phyloP scores from a whole-genome alignment of 1,140 invertebrate species.

The Eubasilissa regina region DNA sequence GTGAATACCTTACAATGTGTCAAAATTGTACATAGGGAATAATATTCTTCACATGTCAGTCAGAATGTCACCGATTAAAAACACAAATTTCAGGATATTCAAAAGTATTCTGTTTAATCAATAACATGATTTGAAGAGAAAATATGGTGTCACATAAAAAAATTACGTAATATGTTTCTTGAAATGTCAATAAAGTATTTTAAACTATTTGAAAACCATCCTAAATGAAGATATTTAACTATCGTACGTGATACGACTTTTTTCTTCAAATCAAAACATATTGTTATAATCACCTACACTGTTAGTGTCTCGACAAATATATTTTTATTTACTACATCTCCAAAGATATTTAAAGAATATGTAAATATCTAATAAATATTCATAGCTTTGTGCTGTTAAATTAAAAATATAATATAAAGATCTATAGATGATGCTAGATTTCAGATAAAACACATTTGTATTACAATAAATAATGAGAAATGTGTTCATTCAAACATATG shows the following conservation, averaged over 20 bases:
- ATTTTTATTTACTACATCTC: conserved; percentile 18
- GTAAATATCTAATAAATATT: conserved; percentile 33
- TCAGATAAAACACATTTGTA: conserved; percentile 32
- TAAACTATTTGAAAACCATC: no score
- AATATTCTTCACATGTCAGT: conserved; percentile 21
- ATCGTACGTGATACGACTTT: background rate
- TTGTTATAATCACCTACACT: background rate
- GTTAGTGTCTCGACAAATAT: conserved; percentile 6
- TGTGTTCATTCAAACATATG: conserved; percentile 31
- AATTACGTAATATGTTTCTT: background rate
- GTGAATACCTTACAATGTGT: conserved; percentile 8
- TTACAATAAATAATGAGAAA: conserved; percentile 22
- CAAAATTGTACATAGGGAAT: conserved; percentile 10
- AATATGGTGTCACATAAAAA: background rate
- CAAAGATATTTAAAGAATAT: conserved; percentile 24
- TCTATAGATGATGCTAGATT: conserved; percentile 38
- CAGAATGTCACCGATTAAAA: conserved; percentile 9
- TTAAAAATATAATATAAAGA: conserved; percentile 31
- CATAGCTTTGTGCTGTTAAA: conserved; percentile 30
- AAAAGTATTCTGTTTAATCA: background rate
- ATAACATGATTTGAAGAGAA: background rate
- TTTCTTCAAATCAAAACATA: background rate
- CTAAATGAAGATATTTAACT: background rate
- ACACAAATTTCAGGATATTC: background rate
- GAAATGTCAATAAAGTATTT: no score